Conservation (phyloP, 2,113 vertebrate genomes). For the Notothenia coriiceps region DNA sequence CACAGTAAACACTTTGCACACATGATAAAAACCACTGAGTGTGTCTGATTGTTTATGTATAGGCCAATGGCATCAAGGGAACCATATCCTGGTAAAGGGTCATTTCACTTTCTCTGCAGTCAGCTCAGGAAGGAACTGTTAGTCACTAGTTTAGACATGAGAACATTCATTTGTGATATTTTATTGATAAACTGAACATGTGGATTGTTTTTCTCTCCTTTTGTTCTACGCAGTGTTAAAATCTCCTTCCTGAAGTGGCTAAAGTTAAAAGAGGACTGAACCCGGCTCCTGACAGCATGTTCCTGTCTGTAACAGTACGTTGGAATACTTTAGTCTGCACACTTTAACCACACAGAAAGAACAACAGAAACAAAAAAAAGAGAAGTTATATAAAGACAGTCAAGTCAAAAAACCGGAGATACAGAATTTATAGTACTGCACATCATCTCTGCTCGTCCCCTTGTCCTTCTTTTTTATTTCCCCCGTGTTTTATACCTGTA, state of each 20-base stretch:
- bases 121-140: constrained; percentile 72
- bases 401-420: constrained; percentile 97
- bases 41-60: constrained; percentile 94
- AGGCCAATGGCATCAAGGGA: constrained; percentile 87
- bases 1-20: constrained; percentile 99
- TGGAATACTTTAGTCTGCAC: constrained; percentile 90
- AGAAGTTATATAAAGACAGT: constrained; percentile 98
- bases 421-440: constrained; percentile 96
- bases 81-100: constrained; percentile 53
- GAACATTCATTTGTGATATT: constrained; percentile 63
- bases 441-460: constrained; percentile 63
- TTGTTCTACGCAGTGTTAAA: constrained; percentile 6
- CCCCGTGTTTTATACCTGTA: constrained; percentile 66
- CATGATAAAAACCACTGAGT: constrained; percentile 99
- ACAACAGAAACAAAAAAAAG: constrained; percentile 79
- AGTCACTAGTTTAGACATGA: constrained; percentile 53
- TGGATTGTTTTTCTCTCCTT: constrained; percentile 23
- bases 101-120: constrained; percentile 68
- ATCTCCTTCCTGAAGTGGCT: constrained; percentile 74
- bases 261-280: constrained; percentile 59
- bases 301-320: constrained; percentile 88
- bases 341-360: constrained; percentile 92
- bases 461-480: constrained; percentile 27
- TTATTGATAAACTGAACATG: constrained; percentile 53
- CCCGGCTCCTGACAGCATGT: constrained; percentile 76